Conservation (phyloP, 1,140 invertebrate genomes). For the Spodoptera frugiperda region DNA sequence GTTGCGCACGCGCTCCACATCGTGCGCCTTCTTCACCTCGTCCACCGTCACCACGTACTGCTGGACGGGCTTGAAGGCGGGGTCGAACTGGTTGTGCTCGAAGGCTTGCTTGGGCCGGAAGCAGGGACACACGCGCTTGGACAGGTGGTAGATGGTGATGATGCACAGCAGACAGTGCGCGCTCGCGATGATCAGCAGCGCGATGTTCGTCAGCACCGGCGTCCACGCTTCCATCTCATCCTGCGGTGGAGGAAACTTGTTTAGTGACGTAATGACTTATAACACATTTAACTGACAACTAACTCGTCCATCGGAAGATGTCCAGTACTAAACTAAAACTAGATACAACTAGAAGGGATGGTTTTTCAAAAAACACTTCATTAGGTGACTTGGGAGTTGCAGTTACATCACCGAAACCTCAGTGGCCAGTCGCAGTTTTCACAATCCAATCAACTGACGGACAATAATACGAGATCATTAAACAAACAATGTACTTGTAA, state of each 20-base stretch:
- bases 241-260: constrained; percentile 47
- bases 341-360: too few species aligned
- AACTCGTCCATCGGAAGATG: too few species aligned
- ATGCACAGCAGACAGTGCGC: constrained; percentile 86
- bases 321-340: too few species aligned
- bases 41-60: constrained; percentile 76
- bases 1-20: constrained; percentile 64
- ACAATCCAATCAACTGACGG: too few species aligned
- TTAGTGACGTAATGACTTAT: neutral
- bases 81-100: constrained; percentile 85
- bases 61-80: constrained; percentile 68
- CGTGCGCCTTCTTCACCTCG: constrained; percentile 69
- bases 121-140: constrained; percentile 86
- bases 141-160: constrained; percentile 85
- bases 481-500: too few species aligned
- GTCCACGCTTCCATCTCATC: constrained; percentile 85
- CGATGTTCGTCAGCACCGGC: constrained; percentile 86
- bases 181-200: constrained; percentile 85
- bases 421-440: too few species aligned
- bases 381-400: too few species aligned
- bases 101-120: constrained; percentile 81
- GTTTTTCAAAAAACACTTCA: too few species aligned
- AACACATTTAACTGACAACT: too few species aligned
- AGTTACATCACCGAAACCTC: too few species aligned
- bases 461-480: too few species aligned